Percentiles rank a stretch among this genome's conserved stretches.
These are phyloP conservation scores for Papilio xuthus DNA, from an alignment of 1,140 invertebrate genomes.

Conservation along the genomic window DNA sequence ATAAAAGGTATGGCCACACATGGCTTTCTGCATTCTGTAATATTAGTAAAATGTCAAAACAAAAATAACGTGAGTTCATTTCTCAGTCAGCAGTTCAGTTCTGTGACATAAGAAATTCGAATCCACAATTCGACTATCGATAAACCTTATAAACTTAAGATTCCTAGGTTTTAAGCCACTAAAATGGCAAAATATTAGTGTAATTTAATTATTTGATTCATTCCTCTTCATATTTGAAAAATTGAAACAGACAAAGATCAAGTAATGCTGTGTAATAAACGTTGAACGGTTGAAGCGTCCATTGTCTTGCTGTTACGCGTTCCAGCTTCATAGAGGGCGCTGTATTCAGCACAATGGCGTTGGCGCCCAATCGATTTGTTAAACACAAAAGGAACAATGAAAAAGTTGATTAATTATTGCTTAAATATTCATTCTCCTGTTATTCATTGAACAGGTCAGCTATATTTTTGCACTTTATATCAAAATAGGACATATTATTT, in stretches of 20 bases:
- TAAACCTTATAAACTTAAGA: not conserved
- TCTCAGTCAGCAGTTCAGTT: too few relatives aligned
- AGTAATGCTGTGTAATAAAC: constrained; percentile 4
- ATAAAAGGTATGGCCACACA: not conserved
- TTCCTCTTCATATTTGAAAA: not conserved
- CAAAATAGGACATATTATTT: not conserved
- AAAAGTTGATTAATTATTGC: constrained; percentile 21
- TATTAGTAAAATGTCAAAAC: not conserved
- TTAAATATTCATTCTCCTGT: not conserved
- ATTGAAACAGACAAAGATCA: not conserved
- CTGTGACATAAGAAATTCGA: too few relatives aligned
- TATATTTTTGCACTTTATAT: not conserved
- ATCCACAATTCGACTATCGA: too few relatives aligned
- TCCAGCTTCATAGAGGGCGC: not conserved
- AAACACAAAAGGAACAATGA: constrained; percentile 22
- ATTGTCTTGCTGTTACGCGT: not conserved
- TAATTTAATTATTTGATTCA: not conserved
- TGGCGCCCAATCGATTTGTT: constrained; percentile 21
- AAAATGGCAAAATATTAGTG: not conserved
- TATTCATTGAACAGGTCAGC: not conserved
- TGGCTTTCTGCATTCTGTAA: too few relatives aligned
- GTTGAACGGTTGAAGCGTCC: not conserved
- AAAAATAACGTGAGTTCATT: too few relatives aligned
- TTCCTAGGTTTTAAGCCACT: not conserved
- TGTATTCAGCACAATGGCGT: not conserved